Evolutionary conservation across 2,113 vertebrate genomes (phyloP).

Genomic region (Cephalopholis sonnerati): DNA sequence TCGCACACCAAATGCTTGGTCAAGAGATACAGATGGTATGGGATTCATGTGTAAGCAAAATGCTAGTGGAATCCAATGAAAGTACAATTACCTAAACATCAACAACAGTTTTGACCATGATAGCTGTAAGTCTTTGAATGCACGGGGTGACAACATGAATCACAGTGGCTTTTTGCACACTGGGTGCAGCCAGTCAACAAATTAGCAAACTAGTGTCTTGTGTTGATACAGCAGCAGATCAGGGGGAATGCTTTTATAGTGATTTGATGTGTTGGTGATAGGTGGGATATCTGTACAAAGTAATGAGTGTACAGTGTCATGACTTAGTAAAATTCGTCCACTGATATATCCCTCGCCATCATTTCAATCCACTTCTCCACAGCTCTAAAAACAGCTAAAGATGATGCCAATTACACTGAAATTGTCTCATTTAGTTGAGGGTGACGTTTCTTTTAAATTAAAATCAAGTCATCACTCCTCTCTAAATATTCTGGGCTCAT

Average conservation of each 20-base stretch:
- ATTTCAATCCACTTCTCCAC: background rate
- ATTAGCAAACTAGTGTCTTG: constrained; percentile 23
- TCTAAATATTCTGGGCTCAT: background rate
- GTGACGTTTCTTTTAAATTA: background rate
- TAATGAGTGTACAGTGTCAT: constrained; percentile 5
- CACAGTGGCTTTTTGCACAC: background rate
- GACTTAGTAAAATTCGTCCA: too few species aligned
- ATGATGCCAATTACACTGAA: background rate
- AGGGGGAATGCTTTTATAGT: constrained; percentile 1
- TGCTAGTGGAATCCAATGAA: background rate
- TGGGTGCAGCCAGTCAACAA: background rate
- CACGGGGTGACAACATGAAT: background rate
- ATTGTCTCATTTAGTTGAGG: background rate
- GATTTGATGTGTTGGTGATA: constrained; percentile 56
- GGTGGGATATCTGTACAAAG: constrained; percentile 14
- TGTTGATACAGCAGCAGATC: constrained; percentile 22
- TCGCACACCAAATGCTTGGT: too few species aligned
- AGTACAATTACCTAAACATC: background rate
- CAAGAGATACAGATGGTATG: too few species aligned
- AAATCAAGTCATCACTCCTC: background rate
- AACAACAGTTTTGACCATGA: too few species aligned
- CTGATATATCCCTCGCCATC: too few species aligned
- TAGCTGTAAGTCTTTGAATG: too few species aligned
- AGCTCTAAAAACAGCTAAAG: background rate
- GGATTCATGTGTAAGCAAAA: background rate